Base-by-base conservation (phyloP, 2,797 vertebrate genomes). In the Buphagus erythrorhynchus region DNA sequence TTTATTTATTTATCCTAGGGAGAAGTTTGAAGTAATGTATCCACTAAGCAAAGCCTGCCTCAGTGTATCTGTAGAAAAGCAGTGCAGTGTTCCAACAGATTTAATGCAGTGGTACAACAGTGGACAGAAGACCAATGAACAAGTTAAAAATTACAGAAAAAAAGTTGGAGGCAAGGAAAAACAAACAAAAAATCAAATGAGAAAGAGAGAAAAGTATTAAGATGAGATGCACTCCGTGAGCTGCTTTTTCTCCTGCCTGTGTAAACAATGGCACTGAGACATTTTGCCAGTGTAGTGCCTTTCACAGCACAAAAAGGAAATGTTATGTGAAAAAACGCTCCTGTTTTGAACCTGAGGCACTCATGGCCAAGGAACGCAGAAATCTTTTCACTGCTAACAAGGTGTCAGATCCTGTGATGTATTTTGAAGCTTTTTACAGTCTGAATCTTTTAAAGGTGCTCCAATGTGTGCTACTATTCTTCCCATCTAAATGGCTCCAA, bases 381-480 rank as follows among this genome's bases (percentile, higher is more conserved):
- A 97, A 88, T 82, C 94, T 91, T 96, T 95, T 96, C 95, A 94
- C 36, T 93, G 81, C 82, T 93, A 96, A 79, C 78, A 92, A 97
- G 97, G 86, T 97, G 93, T 88, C 86, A 91, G 73, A 58, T 79
- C 89, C 86, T 94, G 63, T 97, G 94, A 97, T 97, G 93, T 95
- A 97, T 96, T 97, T 66, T 92, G 79, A 90, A 82, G 84, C 79
- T 95, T 93, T 95, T 77, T 94, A 61, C 84, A 96, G 90, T 82
- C 72, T 95, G 95, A 96, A 91, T 96, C 91, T 96, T 91, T 97
- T 96, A 96, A 96, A 97, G 96, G 93, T 96, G 90, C 97, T 98
- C 93, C 97, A 97, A 57, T 97, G 96, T 93, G 86, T 93, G 52
- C 93, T 86, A 75, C 79, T 91, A 85, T 98, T 98, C 96, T 98